Evolutionary conservation across 2,113 vertebrate species (phyloP), one percentile per base, ranked within the genome.

Genomic region (Amphiprion percula): DNA sequence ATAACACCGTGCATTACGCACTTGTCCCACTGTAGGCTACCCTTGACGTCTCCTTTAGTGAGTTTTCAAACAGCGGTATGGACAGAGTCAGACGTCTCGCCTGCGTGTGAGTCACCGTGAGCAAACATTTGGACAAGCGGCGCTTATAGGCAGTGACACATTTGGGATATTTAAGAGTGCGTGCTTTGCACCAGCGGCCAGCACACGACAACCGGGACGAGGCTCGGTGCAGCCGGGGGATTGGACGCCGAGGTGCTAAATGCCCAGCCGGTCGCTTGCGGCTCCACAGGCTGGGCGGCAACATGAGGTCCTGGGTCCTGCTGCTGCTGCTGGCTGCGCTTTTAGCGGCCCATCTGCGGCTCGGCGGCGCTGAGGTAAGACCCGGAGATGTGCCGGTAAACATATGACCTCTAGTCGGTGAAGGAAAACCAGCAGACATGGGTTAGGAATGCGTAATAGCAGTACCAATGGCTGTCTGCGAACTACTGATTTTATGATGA

Each of bases 251-350:
- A 63, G 86, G 74, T 85, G 85, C 86, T 94, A 86, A 88, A 94
- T 94, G 93, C 89, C 82, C 91, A 89, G 91, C 90, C 90, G 87
- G 88, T 87, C 90, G 91, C 86, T 72, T 74, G 91, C 90, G 91
- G 84, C 90, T 92, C 91, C 85, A 87, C 92, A 90, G 92, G 90
- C 91, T 92, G 93, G 92, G 93, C 91, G 87, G 90, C 87, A 88
- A 91, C 92, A 95, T 95, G 94, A 94, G 88, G 82, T 91, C 91
- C 80, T 91, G 92, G 90, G 73, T 94, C 80, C 91, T 90, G 88
- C 90, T 94, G 90, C 81, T 89, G 82, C 91, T 93, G 84, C 87
- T 94, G 78, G 76, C 87, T 62, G 89, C 90, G 76, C 87, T 93
- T 73, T 82, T 92, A 24, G 87, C 86, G 85, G 88, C 88, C 63